Evolutionary conservation across 2,888 invertebrate species (phyloP).

Genomic region (Pristionchus maxplancki): DNA sequence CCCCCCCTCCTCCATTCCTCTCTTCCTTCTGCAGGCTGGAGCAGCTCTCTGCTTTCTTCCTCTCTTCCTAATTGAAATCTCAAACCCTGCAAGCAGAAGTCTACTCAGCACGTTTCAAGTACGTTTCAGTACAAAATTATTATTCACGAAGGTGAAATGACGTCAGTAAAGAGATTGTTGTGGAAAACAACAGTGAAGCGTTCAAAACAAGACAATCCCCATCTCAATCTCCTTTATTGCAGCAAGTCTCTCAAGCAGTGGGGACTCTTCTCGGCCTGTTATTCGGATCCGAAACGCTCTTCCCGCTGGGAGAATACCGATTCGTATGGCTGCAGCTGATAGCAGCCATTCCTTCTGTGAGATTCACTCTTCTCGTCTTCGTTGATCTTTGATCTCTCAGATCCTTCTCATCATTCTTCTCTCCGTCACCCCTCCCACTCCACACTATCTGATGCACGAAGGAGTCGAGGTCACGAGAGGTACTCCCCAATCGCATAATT

Average conservation of each 20-base stretch:
- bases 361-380: neutral
- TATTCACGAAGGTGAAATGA: too few relatives aligned
- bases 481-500: neutral
- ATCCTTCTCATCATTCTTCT: conserved; percentile 47
- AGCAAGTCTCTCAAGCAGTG: conserved; percentile 75
- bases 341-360: conserved; percentile 52
- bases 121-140: too few relatives aligned
- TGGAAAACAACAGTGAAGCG: too few relatives aligned
- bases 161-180: too few relatives aligned
- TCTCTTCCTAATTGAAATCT: conserved; percentile 73
- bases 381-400: conserved; percentile 33
- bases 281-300: conserved; percentile 69
- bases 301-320: conserved; percentile 64
- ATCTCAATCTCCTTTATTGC: conserved; percentile 50
- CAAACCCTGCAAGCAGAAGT: conserved; percentile 63
- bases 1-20: conserved; percentile 72
- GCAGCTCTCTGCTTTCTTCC: conserved; percentile 74
- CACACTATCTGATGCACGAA: conserved; percentile 49
- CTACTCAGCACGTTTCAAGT: conserved; percentile 73
- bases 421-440: conserved; percentile 49
- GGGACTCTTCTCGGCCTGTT: conserved; percentile 74
- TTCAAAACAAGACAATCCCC: neutral
- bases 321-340: conserved; percentile 61
- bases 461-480: conserved; percentile 49
- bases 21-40: conserved; percentile 68